Base-by-base conservation (phyloP, 2,888 invertebrate genomes). In the Apotomis turbidana region DNA sequence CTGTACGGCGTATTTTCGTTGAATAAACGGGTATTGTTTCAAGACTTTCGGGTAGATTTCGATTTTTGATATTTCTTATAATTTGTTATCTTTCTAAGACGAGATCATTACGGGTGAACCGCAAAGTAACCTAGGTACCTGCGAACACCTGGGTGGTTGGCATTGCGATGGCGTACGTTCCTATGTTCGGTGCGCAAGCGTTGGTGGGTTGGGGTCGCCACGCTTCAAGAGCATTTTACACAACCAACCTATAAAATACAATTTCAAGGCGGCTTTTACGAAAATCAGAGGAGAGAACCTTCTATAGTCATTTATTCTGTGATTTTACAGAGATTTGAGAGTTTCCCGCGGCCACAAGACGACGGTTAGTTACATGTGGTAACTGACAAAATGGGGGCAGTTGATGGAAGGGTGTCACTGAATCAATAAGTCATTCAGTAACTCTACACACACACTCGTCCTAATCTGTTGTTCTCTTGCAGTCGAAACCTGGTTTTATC, bases 401-500 rank as follows among this genome's bases (percentile, higher is more conserved):
- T 44, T 54, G 41, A 54, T 10, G 52, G 38, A 63, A 36, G 68
- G 68, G 69, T 62, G 69, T 38, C 49, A 55, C 13, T 27, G 36
- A 46, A 61, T 46, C 60, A 62, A 52, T 61, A 69, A 69, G 69
- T 62, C 46, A 49, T 62, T 62, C 61, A 61, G 46, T 36, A 55
- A 54, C 54, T 54, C 61, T 49, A 38, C 55, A 51, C 63, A 51
- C 57, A 55, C 55, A 67, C 62, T 62, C 51, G 15, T 36, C 62
- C 38, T 58, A 63, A 54, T 68, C 68, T 46, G 72, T 63, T 72
- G 68, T 54, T 72, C 72, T 68, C 38, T 72, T 63, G 68, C 72
- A 63, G 68, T 63, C 59, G 58, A 72, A 63, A 68, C 63, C 54
- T 72, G 46, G 62, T 72, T 68, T 62, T 63, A 72, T 72, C 68